These are phyloP conservation scores for Chloroclystis v-ata DNA, from an alignment of 2,888 invertebrate species.

Conservation along the genomic window DNA sequence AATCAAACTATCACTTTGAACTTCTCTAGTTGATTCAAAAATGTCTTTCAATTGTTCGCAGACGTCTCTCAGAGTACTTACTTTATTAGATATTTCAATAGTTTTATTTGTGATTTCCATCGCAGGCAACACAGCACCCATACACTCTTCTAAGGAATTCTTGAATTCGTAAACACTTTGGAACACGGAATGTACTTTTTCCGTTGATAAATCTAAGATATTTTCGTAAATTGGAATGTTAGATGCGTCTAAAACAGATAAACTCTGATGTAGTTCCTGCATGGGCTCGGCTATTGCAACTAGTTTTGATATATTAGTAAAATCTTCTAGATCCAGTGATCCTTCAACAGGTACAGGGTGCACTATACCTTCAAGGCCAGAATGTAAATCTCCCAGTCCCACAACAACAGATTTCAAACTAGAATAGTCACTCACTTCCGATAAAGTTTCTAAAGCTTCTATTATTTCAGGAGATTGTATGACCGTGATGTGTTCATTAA, in stretches of 20 bases:
- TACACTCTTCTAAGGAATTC: constrained; percentile 51
- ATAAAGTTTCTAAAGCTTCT: constrained; percentile 56
- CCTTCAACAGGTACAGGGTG: constrained; percentile 59
- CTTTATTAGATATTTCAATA: constrained; percentile 55
- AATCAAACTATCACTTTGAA: constrained; percentile 5
- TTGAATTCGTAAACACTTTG: constrained; percentile 54
- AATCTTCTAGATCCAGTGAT: constrained; percentile 41
- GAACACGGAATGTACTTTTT: constrained; percentile 53
- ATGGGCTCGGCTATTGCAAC: constrained; percentile 58
- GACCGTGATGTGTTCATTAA: constrained; percentile 55
- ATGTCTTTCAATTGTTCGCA: constrained; percentile 51
- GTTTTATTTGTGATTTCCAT: constrained; percentile 51
- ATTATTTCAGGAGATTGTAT: constrained; percentile 57
- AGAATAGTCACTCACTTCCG: constrained; percentile 57
- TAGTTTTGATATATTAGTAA: constrained; percentile 46
- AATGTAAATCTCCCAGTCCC: constrained; percentile 49
- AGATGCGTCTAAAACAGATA: constrained; percentile 54
- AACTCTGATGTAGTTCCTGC: constrained; percentile 55
- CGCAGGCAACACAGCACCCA: constrained; percentile 51
- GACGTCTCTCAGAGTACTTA: constrained; percentile 46
- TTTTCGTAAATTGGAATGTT: constrained; percentile 66
- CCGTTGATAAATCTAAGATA: constrained; percentile 54
- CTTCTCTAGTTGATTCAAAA: constrained; percentile 38
- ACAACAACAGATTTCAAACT: constrained; percentile 53
- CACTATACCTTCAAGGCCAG: constrained; percentile 54